A percentile compares a stretch with the other conserved stretches of the same genome.
phyloP scores from a whole-genome alignment of 2,888 invertebrate species.

The Melieria crassipennis region DNA sequence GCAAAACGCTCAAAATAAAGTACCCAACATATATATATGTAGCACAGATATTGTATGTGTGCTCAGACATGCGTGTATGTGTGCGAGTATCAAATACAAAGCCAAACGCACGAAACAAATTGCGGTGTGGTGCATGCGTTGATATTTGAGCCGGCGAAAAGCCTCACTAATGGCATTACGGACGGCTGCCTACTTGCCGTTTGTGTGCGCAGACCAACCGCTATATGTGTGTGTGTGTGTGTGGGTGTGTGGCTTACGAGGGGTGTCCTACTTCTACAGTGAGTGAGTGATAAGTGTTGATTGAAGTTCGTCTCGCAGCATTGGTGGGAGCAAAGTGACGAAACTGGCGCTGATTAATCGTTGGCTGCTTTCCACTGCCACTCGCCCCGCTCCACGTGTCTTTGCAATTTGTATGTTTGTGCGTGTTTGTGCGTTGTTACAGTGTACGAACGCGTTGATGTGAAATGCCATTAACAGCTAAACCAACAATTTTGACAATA shows the following conservation, averaged over 20 bases:
- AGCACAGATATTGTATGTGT: not conserved
- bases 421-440: not conserved
- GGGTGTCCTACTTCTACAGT: not conserved
- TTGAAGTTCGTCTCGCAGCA: constrained; percentile 3
- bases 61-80: not conserved
- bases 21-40: no score
- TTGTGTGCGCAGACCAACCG: not conserved
- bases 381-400: no score
- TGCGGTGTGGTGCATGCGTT: not conserved
- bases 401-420: not conserved
- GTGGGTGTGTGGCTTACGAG: not conserved
- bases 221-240: not conserved
- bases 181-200: not conserved
- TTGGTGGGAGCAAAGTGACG: constrained; percentile 13
- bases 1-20: no score
- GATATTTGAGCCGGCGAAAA: not conserved
- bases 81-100: not conserved
- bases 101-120: no score
- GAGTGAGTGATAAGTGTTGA: constrained; percentile 32
- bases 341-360: constrained; percentile 30
- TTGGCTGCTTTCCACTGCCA: not conserved
- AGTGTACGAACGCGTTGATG: constrained; percentile 14
- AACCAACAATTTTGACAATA: constrained; percentile 58
- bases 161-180: no score
- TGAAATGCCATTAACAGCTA: constrained; percentile 37